Base-by-base conservation (phyloP, 1,140 invertebrate genomes). In the Leptopilina boulardi region DNA sequence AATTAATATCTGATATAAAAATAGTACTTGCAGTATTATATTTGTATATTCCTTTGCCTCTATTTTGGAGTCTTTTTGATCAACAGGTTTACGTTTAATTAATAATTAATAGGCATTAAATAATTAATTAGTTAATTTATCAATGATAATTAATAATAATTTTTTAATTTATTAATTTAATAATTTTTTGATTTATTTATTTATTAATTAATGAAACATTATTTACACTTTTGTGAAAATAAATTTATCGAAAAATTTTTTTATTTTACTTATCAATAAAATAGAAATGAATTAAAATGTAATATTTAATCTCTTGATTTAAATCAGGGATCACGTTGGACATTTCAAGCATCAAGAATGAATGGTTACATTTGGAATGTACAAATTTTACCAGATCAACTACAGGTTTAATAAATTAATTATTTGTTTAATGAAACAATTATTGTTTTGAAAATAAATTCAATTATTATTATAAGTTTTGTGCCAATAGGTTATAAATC, bases 41-140 rank as follows among this genome's bases (percentile, higher is more conserved):
- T 0, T 91, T 97, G 8, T 97, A 95, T 84, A 87, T 97, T 38
- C 96, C 96, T 0, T 86, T 97, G 11, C 96, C 96, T 0, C 86
- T 97, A 6, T 97, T 97, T 88, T 97, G 96, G 96, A 94, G 96
- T 3, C 91, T 98, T 0, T 95, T 95, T 85, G 95, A 95, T 86
- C 95, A 96, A 88, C 95, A 95, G 90, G 93, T 93, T 87, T 18
- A n/a, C n/a, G 1, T 66, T 73, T 66, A 15, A 38, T 74, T 74
- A 11, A 74, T n/a, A n/a, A n/a, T n/a, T n/a, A n/a, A n/a, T n/a
- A n/a, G n/a, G n/a, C n/a, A n/a, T n/a, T n/a, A n/a, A n/a, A n/a
- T n/a, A n/a, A n/a, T n/a, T n/a, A n/a, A n/a, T n/a, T n/a, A n/a
- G n/a, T n/a, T n/a, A n/a, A n/a, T n/a, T n/a, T n/a, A n/a, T n/a